These are phyloP conservation scores for Grantiella picta DNA, from an alignment of 2,113 vertebrate species.

Conservation along the genomic window DNA sequence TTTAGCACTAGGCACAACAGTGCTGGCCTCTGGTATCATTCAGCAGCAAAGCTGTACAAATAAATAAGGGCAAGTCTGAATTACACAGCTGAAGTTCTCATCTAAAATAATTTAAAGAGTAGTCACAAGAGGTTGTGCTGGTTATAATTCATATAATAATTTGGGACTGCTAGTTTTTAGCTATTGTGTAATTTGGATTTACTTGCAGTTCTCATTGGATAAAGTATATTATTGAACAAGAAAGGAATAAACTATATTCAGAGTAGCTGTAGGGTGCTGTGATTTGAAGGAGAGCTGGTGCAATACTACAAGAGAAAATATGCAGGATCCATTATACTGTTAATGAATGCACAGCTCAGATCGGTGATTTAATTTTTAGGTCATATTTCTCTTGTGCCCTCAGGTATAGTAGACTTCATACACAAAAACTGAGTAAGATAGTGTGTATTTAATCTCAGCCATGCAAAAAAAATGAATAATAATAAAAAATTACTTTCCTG, in stretches of 20 bases:
- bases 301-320: slow-evolving; percentile 12
- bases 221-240: slow-evolving; percentile 28
- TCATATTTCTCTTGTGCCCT: background rate
- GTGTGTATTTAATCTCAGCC: background rate
- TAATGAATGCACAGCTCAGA: slow-evolving; percentile 44
- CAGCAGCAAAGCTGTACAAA: background rate
- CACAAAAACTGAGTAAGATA: background rate
- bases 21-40: background rate
- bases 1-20: background rate
- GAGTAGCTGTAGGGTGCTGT: slow-evolving; percentile 32
- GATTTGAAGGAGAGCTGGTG: slow-evolving; percentile 30
- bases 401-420: background rate
- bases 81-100: background rate
- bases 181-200: slow-evolving; percentile 49
- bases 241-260: slow-evolving; percentile 42
- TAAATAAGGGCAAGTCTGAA: background rate
- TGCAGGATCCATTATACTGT: slow-evolving; percentile 1
- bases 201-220: background rate
- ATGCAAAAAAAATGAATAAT: background rate
- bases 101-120: slow-evolving; percentile 32
- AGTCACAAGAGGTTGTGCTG: background rate
- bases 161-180: slow-evolving; percentile 18
- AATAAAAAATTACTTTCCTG: background rate
- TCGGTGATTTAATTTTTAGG: slow-evolving; percentile 39
- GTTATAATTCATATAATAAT: slow-evolving; percentile 45